These are phyloP conservation scores for Notolabrus celidotus DNA, from an alignment of 2,797 vertebrate genomes.

Conservation along the genomic window DNA sequence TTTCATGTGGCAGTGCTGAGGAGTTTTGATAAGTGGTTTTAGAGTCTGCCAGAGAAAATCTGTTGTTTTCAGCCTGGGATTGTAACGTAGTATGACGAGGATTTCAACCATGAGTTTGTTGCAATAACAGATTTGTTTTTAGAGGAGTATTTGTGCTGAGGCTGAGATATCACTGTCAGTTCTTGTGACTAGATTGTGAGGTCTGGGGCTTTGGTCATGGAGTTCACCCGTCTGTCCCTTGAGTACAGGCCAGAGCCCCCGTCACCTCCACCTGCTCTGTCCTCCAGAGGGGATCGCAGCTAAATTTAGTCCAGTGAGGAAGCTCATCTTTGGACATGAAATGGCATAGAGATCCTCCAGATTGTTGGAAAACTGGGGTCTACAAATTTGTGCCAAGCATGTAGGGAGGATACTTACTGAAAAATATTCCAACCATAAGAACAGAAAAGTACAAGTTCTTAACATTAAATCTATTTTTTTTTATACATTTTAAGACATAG, in stretches of 20 bases:
- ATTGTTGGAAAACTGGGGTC: slow-evolving; percentile 59
- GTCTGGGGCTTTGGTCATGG: slow-evolving; percentile 75
- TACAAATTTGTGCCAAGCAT: slow-evolving; percentile 58
- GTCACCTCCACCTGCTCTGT: slow-evolving; percentile 81
- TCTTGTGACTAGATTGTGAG: slow-evolving; percentile 65
- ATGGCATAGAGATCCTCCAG: slow-evolving; percentile 62
- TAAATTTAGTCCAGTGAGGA: slow-evolving; percentile 76
- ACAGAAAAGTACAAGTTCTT: not conserved
- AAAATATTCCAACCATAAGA: slow-evolving; percentile 16
- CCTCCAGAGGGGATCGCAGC: slow-evolving; percentile 68
- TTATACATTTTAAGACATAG: not conserved
- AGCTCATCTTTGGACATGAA: slow-evolving; percentile 51
- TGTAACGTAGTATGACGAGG: slow-evolving; percentile 55
- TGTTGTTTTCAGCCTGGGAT: slow-evolving; percentile 64
- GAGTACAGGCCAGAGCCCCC: slow-evolving; percentile 77
- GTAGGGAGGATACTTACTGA: slow-evolving; percentile 40
- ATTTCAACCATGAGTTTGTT: slow-evolving; percentile 53
- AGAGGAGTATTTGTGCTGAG: slow-evolving; percentile 41
- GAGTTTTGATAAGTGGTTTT: slow-evolving; percentile 76
- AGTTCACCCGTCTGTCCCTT: slow-evolving; percentile 79
- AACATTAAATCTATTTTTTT: not conserved
- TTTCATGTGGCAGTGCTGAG: slow-evolving; percentile 69
- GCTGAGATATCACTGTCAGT: slow-evolving; percentile 65
- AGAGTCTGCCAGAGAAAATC: slow-evolving; percentile 66
- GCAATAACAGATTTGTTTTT: slow-evolving; percentile 45